Evolutionary conservation across 2,113 vertebrate genomes (phyloP).

Genomic region (Marmota monax): DNA sequence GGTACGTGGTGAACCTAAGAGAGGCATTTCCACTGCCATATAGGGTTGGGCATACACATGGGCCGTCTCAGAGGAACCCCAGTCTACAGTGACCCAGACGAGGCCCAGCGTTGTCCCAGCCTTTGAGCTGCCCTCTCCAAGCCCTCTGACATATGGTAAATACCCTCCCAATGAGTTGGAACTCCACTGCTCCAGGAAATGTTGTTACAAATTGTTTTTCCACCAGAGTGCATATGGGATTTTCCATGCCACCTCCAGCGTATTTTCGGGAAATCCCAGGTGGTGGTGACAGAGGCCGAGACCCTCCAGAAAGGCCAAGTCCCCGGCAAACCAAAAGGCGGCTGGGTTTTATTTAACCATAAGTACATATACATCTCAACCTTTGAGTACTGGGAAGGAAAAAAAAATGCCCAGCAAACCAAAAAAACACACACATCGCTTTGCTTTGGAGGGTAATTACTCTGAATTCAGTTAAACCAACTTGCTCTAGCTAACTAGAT

Average conservation of each 20-base stretch:
- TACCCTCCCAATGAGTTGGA: conserved; percentile 83
- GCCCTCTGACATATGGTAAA: conserved; percentile 81
- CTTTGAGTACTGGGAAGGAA: conserved; percentile 67
- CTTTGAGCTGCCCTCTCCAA: conserved; percentile 69
- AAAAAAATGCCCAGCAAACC: conserved; percentile 45
- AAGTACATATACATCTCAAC: conserved; percentile 65
- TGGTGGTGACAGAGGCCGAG: conserved; percentile 68
- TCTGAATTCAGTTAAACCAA: conserved; percentile 83
- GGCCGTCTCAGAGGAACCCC: rapidly evolving
- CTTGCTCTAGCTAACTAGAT: conserved; percentile 85
- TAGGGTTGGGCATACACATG: background rate
- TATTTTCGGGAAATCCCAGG: conserved; percentile 81
- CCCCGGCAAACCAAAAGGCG: conserved; percentile 29
- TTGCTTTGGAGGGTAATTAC: conserved; percentile 79
- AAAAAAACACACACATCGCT: conserved; percentile 78
- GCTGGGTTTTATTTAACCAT: conserved; percentile 82
- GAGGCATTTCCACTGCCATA: rapidly evolving
- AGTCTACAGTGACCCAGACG: background rate
- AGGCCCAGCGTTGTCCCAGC: background rate
- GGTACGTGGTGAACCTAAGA: background rate
- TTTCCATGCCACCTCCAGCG: conserved; percentile 83
- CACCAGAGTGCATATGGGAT: conserved; percentile 79
- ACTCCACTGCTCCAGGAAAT: conserved; percentile 85
- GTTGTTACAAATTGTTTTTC: conserved; percentile 88
- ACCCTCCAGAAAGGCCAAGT: conserved; percentile 76